phyloP scores from a whole-genome alignment of 2,797 vertebrate species.

The Sparidentex hasta region DNA sequence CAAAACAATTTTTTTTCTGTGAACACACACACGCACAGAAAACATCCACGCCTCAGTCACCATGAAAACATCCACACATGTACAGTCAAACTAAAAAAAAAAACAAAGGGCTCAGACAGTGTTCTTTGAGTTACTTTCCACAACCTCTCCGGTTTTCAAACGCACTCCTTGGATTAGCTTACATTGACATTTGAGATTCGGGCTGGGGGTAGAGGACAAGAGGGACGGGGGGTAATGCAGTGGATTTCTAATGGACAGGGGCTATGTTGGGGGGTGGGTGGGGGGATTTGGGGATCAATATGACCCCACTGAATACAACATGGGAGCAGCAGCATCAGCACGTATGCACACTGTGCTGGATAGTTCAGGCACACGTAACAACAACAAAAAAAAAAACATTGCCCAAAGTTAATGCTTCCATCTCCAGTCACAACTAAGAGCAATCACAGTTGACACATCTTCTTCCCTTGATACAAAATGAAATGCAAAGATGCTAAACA shows the following conservation, averaged over 20 bases:
- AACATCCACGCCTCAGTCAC: slow-evolving; percentile 55
- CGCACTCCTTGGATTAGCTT: slow-evolving; percentile 88
- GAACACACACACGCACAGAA: slow-evolving; percentile 65
- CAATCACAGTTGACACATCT: slow-evolving; percentile 64
- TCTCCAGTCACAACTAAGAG: slow-evolving; percentile 75
- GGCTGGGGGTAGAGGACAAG: slow-evolving; percentile 61
- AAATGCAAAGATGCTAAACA: slow-evolving; percentile 76
- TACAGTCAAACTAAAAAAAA: slow-evolving; percentile 63
- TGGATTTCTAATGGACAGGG: slow-evolving; percentile 79
- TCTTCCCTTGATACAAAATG: slow-evolving; percentile 73
- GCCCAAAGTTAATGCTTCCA: slow-evolving; percentile 70
- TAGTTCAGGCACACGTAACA: slow-evolving; percentile 81
- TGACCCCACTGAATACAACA: slow-evolving; percentile 77
- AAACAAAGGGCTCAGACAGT: slow-evolving; percentile 82
- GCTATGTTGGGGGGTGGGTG: slow-evolving; percentile 54
- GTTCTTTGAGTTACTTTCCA: slow-evolving; percentile 76
- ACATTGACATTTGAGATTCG: slow-evolving; percentile 85
- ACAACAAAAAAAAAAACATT: slow-evolving; percentile 34
- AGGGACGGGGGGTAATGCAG: slow-evolving; percentile 69
- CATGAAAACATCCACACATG: slow-evolving; percentile 48
- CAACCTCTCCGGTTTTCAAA: slow-evolving; percentile 65
- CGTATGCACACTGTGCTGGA: slow-evolving; percentile 83
- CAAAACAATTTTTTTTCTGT: slow-evolving; percentile 69
- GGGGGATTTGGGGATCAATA: slow-evolving; percentile 80
- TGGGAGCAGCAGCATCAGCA: slow-evolving; percentile 90